Evolutionary conservation across 2,888 invertebrate genomes (phyloP), one percentile per base, ranked within the genome.

Genomic region (Prenolepis imparis): DNA sequence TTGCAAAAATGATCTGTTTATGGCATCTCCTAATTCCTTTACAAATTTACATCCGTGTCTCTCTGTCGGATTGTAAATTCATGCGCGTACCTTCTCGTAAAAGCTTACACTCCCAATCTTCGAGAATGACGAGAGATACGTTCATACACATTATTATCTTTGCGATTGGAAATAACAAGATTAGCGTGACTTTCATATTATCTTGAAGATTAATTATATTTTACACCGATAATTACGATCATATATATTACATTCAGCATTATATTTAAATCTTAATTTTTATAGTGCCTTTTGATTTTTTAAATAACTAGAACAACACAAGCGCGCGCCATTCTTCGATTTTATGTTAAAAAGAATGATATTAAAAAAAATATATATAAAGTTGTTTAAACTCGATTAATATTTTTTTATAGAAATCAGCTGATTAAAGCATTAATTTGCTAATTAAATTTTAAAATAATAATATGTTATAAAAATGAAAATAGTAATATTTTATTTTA

Each of bases 1-100:
- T 32, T 18, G 77, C 11, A 18, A 70, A 52, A 52, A 59, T 28
- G 24, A 59, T 32, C 59, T 44, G 44, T 44, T 70, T 44, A 70
- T 24, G 5, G 36, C 12, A 24, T 61, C 52, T 36, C 15, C 78
- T 59, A 78, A 78, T 78, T 78, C 24, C 32, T 72, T 8, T 36
- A 59, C 59, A 70, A 59, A 78, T 78, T 70, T 78, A 72, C 72
- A 21, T n/a, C 11, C 73, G n/a, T 32, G 72, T 78, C 32, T 70
- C 8, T 21, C 32, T 21, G 24, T 41, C 77, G 0, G n/a, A 15
- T 8, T n/a, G 28, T 57, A 77, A 77, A 77, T 77, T 28, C 77
- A 24, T 41, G 68, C 39, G 39, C 52, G n/a, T 9, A 28, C n/a
- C 11, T 41, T 6, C 68, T 57, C 15, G 77, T 66, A 77, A 66